Conservation (phyloP, 2,888 invertebrate genomes). For the Hirtodrosophila duncani region DNA sequence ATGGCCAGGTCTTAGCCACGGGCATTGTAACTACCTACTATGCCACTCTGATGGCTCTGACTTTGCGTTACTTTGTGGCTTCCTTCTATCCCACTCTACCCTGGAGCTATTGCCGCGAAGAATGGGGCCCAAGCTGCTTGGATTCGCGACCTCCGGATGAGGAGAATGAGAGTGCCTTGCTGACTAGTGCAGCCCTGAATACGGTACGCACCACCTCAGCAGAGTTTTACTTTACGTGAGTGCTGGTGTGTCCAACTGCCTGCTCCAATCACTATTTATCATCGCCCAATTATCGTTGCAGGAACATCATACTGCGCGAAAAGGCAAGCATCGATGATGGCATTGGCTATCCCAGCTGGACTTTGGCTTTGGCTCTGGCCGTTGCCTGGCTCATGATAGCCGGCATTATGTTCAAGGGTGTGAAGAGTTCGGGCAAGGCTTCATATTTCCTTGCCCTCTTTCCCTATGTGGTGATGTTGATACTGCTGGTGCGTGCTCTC, state of each 20-base stretch:
- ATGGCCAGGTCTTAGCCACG: conserved; percentile 80
- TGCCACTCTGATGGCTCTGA: conserved; percentile 83
- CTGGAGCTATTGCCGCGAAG: conserved; percentile 81
- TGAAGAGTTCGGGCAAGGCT: conserved; percentile 82
- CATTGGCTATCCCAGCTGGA: conserved; percentile 81
- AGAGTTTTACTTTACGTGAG: conserved; percentile 78
- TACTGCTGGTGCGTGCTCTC: conserved; percentile 81
- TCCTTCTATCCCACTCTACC: conserved; percentile 82
- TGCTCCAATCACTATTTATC: not conserved
- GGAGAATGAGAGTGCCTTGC: not conserved
- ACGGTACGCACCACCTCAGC: conserved; percentile 73
- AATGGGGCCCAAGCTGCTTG: conserved; percentile 79
- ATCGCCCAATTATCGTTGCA: conserved; percentile 50
- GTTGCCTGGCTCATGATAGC: conserved; percentile 80
- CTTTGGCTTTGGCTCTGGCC: conserved; percentile 79
- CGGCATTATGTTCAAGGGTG: conserved; percentile 80
- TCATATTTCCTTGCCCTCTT: conserved; percentile 86
- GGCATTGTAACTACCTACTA: conserved; percentile 83
- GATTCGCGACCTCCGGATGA: conserved; percentile 58
- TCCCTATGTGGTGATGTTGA: conserved; percentile 82
- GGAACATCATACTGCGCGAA: conserved; percentile 80
- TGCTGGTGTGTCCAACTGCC: too few relatives aligned
- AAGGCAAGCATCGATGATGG: conserved; percentile 80
- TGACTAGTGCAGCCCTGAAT: conserved; percentile 7
- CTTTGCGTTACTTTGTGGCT: conserved; percentile 82